These are phyloP conservation scores for Variabilichromis moorii DNA, from an alignment of 2,113 vertebrate species.

Conservation along the genomic window DNA sequence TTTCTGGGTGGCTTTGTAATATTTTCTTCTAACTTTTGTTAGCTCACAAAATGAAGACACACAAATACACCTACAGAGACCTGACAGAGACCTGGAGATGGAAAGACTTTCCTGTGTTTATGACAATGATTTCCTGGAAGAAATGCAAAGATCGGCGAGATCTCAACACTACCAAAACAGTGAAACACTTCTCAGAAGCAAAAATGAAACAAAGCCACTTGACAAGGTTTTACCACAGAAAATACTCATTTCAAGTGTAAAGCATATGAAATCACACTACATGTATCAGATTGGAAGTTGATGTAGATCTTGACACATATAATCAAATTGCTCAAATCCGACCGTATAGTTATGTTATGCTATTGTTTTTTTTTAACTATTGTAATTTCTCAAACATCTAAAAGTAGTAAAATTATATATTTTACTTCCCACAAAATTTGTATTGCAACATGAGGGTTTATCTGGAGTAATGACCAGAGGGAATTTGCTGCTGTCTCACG, in stretches of 20 bases:
- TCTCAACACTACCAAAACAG: neutral
- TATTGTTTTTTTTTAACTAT: neutral
- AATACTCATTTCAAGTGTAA: neutral
- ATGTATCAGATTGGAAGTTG: neutral
- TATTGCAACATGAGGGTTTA: neutral
- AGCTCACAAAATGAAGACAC: neutral
- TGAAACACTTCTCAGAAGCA: neutral
- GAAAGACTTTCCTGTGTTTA: neutral
- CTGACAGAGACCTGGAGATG: neutral
- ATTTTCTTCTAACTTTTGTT: neutral
- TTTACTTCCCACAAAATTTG: neutral
- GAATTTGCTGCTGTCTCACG: neutral
- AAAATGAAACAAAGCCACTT: rapidly evolving
- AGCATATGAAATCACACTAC: neutral
- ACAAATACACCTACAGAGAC: neutral
- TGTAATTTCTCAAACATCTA: neutral
- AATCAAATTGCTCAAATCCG: neutral
- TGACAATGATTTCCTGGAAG: neutral
- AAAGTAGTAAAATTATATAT: neutral
- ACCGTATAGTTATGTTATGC: neutral
- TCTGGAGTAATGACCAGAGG: neutral
- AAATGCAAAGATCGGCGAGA: neutral
- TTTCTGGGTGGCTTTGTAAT: neutral
- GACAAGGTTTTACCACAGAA: neutral
- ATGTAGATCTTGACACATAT: neutral